phyloP scores from a whole-genome alignment of 1,140 invertebrate genomes.

The Zaprionus taronus region DNA sequence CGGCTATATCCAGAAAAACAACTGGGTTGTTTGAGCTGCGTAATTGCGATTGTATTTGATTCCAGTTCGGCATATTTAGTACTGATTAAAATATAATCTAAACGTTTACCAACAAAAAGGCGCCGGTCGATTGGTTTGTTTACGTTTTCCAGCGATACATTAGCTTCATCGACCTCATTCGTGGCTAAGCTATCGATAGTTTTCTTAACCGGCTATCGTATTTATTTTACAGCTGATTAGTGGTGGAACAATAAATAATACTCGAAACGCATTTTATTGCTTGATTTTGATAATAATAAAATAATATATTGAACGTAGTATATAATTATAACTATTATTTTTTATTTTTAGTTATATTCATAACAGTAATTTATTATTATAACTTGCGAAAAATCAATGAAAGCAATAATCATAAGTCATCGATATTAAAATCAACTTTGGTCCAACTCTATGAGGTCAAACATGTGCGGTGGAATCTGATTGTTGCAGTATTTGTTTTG shows the following conservation, averaged over 20 bases:
- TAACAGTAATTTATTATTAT: neutral
- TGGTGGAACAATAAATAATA: neutral
- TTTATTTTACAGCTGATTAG: constrained; percentile 6
- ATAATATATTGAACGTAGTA: neutral
- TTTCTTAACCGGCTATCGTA: constrained; percentile 15
- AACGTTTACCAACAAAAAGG: constrained; percentile 38
- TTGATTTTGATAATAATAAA: neutral
- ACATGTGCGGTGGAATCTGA: neutral
- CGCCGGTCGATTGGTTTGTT: constrained; percentile 57
- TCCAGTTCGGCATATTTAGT: constrained; percentile 93
- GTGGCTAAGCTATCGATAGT: constrained; percentile 41
- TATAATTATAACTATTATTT: neutral
- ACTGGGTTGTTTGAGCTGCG: constrained; percentile 97
- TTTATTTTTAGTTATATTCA: neutral
- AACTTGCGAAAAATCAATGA: neutral
- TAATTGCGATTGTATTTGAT: constrained; percentile 96
- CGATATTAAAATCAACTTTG: neutral
- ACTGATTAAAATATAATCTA: constrained; percentile 23
- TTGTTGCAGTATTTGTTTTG: constrained; percentile 9
- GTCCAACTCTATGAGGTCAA: neutral
- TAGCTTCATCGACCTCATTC: constrained; percentile 8
- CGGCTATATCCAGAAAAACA: constrained; percentile 97
- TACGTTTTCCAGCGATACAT: constrained; percentile 53
- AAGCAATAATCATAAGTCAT: neutral
- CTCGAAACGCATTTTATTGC: neutral